A percentile compares a stretch with the other conserved stretches of the same genome.
These are phyloP conservation scores for Strigops habroptila DNA, from an alignment of 2,113 vertebrate species.

Conservation along the genomic window DNA sequence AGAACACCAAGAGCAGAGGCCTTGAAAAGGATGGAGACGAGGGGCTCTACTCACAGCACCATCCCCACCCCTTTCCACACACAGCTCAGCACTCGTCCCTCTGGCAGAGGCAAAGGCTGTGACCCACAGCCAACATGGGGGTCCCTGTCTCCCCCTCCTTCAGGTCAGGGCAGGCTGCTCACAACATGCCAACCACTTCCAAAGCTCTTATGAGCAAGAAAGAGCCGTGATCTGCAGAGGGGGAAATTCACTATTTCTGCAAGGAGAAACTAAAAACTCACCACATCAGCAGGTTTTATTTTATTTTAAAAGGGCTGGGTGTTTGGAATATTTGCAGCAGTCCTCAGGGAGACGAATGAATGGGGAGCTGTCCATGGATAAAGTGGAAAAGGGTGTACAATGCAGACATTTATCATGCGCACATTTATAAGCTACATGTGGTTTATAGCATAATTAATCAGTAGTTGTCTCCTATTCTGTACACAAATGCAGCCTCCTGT, in stretches of 20 bases:
- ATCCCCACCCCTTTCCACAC: accelerated
- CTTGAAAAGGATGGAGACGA: background rate
- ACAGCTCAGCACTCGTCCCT: accelerated
- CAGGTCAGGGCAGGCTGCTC: background rate
- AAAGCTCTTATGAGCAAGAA: background rate
- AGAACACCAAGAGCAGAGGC: background rate
- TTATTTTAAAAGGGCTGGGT: background rate
- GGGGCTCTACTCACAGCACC: background rate
- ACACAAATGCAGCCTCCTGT: background rate
- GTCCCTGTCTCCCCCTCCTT: too few relatives aligned
- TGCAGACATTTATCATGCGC: background rate
- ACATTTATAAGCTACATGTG: background rate
- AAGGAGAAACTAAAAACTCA: background rate
- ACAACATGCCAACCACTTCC: background rate
- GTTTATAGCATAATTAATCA: conserved; percentile 23
- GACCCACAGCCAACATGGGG: background rate
- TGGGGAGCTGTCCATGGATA: background rate
- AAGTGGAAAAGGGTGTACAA: background rate
- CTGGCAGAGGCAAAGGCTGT: background rate
- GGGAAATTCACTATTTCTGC: background rate
- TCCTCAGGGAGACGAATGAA: background rate
- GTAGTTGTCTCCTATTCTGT: background rate
- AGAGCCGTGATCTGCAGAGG: background rate
- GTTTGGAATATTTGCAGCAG: background rate
- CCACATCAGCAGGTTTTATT: background rate